phyloP scores from a whole-genome alignment of 2,888 invertebrate genomes.

The Flabesymbios commensalis region DNA sequence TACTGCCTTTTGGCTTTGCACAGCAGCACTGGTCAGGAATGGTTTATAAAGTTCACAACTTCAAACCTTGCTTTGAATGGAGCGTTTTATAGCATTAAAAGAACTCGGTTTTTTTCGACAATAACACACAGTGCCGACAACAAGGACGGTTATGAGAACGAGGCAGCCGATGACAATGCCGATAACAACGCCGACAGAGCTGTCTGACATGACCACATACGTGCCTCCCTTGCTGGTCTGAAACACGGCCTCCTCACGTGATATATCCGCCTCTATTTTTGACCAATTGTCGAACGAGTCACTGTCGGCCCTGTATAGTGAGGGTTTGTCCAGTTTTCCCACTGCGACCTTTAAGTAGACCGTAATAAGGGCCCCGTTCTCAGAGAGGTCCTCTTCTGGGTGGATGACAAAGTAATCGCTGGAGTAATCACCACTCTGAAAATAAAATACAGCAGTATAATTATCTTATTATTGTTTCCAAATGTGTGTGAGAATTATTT shows the following conservation, averaged over 20 bases:
- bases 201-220: constrained; percentile 44
- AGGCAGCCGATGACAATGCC: constrained; percentile 42
- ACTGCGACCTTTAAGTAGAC: constrained; percentile 36
- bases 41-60: too few species aligned
- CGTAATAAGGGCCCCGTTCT: constrained; percentile 32
- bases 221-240: constrained; percentile 45
- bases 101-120: constrained; percentile 44
- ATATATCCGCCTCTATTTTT: constrained; percentile 40
- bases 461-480: too few species aligned
- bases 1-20: too few species aligned
- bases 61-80: constrained; percentile 15
- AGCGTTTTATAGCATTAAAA: constrained; percentile 5
- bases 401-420: constrained; percentile 48
- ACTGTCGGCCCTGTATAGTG: constrained; percentile 41
- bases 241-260: constrained; percentile 41
- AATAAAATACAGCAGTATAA: not conserved
- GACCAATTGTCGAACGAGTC: constrained; percentile 46
- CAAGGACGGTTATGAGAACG: constrained; percentile 40
- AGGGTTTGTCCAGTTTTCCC: constrained; percentile 10
- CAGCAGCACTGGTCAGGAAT: too few species aligned
- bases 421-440: constrained; percentile 46
- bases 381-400: constrained; percentile 42
- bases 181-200: constrained; percentile 42
- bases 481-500: too few species aligned
- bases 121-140: constrained; percentile 43